Conservation (phyloP, 2,113 vertebrate species). For the Andinoacara biseriatus region DNA sequence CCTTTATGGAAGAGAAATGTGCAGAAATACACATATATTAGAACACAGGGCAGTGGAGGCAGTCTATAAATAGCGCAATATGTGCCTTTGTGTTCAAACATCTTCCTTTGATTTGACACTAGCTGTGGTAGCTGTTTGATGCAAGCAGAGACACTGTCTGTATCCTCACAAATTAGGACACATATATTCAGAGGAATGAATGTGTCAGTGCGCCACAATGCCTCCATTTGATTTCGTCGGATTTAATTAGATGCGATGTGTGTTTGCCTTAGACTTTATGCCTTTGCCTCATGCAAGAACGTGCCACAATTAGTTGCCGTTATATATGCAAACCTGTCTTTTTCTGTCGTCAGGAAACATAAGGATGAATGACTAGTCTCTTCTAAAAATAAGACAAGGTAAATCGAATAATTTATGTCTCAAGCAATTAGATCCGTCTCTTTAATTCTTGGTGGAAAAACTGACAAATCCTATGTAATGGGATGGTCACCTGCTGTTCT, state of each 20-base stretch:
- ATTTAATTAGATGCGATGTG: conserved; percentile 37
- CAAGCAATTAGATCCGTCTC: background rate
- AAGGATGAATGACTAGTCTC: background rate
- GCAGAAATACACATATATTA: conserved; percentile 25
- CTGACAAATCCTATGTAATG: background rate
- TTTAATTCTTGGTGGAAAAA: background rate
- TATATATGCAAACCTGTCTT: background rate
- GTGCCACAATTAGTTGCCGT: background rate
- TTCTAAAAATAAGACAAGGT: background rate
- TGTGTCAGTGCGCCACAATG: conserved; percentile 13
- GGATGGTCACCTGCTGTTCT: background rate
- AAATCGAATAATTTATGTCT: background rate
- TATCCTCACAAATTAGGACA: conserved; percentile 46
- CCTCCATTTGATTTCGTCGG: conserved; percentile 20
- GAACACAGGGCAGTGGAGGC: conserved; percentile 27
- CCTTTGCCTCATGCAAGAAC: conserved; percentile 25
- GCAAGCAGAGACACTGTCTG: conserved; percentile 23
- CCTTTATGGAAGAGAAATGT: background rate
- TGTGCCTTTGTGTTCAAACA: conserved; percentile 39
- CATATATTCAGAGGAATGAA: conserved; percentile 12
- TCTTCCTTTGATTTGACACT: conserved; percentile 50
- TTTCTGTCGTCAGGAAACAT: background rate
- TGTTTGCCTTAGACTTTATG: background rate
- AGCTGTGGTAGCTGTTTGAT: conserved; percentile 26
- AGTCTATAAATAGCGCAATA: conserved; percentile 53